Percentiles rank a stretch among this genome's conserved stretches.
phyloP scores from a whole-genome alignment of 1,140 invertebrate genomes.

The Conopomorpha cramerella region DNA sequence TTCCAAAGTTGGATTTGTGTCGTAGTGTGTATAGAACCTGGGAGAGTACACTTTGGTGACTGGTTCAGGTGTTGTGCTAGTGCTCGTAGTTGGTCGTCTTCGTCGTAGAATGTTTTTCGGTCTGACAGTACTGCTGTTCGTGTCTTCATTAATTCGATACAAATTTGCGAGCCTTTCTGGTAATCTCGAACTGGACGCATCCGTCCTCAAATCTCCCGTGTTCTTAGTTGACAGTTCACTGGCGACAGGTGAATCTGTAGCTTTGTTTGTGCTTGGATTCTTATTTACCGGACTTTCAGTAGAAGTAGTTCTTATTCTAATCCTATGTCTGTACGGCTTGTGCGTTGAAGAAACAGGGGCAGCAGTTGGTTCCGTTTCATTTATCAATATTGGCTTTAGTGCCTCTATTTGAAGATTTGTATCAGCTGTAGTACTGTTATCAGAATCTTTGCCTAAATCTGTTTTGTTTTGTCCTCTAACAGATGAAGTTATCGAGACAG shows the following conservation, averaged over 20 bases:
- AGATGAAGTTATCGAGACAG: conserved; percentile 55
- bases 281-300: conserved; percentile 23
- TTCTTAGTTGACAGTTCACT: conserved; percentile 18
- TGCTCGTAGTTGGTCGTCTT: conserved; percentile 30
- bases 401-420: too few relatives aligned
- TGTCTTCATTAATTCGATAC: conserved; percentile 19
- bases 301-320: conserved; percentile 41
- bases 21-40: conserved; percentile 5
- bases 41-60: conserved; percentile 9
- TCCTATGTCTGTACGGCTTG: conserved; percentile 26
- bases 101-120: conserved; percentile 50
- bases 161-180: conserved; percentile 28
- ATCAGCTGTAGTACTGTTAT: too few relatives aligned
- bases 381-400: conserved; percentile 14
- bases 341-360: conserved; percentile 12
- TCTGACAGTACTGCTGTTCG: conserved; percentile 21
- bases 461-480: conserved; percentile 51
- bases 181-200: conserved; percentile 28
- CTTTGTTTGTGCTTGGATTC: conserved; percentile 13
- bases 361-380: conserved; percentile 25
- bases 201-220: conserved; percentile 14
- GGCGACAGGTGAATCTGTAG: conserved; percentile 12
- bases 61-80: conserved; percentile 21
- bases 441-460: conserved; percentile 23
- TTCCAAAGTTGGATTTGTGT: conserved; percentile 11